Conservation (phyloP, 1,140 invertebrate genomes). For the Bombus confusus region DNA sequence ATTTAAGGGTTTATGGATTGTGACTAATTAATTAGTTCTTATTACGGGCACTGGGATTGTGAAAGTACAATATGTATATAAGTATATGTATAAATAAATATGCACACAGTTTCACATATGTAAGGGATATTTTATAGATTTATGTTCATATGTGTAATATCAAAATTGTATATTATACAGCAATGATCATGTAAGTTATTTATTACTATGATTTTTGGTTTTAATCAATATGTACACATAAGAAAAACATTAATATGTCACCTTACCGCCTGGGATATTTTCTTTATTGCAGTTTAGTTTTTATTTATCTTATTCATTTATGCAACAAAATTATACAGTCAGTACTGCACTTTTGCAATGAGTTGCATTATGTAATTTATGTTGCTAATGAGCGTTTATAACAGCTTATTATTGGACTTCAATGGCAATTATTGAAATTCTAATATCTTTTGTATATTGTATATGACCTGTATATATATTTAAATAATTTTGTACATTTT, state of each 20-base stretch:
- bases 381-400: slow-evolving; percentile 53
- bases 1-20: slow-evolving; percentile 61
- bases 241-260: not conserved
- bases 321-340: slow-evolving; percentile 12
- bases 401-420: slow-evolving; percentile 50
- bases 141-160: not conserved
- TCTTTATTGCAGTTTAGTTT: slow-evolving; percentile 15
- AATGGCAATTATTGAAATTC: slow-evolving; percentile 51
- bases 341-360: slow-evolving; percentile 42
- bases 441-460: slow-evolving; percentile 49
- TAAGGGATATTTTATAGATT: slow-evolving; percentile 8
- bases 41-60: slow-evolving; percentile 30
- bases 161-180: not conserved
- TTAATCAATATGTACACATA: slow-evolving; percentile 2
- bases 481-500: not conserved
- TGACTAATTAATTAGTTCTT: slow-evolving; percentile 60
- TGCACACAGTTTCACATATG: slow-evolving; percentile 13
- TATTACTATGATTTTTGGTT: not conserved
- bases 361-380: slow-evolving; percentile 36
- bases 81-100: slow-evolving; percentile 19
- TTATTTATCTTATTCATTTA: slow-evolving; percentile 14
- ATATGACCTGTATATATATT: not conserved
- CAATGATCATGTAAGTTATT: not conserved
- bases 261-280: slow-evolving; percentile 20
- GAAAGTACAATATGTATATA: slow-evolving; percentile 38